phyloP scores from a whole-genome alignment of 2,888 invertebrate species.

The Platerodrilus igneus region DNA sequence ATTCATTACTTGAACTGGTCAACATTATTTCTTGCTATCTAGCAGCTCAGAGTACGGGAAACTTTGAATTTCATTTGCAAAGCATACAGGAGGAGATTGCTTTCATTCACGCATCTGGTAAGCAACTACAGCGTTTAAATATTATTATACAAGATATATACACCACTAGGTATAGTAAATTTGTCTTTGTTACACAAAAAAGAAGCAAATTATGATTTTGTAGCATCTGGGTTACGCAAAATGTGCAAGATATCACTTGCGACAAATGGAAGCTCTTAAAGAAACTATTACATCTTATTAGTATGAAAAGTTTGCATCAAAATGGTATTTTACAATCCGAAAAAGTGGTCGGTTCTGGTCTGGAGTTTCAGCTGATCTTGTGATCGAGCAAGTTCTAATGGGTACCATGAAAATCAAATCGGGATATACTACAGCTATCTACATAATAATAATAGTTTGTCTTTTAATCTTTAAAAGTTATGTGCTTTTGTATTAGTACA shows the following conservation, averaged over 20 bases:
- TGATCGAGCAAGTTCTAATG: conserved; percentile 4
- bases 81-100: too few species aligned
- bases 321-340: conserved; percentile 9
- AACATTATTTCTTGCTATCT: conserved; percentile 7
- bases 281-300: conserved; percentile 5
- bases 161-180: too few species aligned
- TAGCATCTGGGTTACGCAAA: conserved; percentile 6
- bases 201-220: conserved; percentile 1
- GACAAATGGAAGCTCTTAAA: conserved; percentile 9
- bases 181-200: background rate
- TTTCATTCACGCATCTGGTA: too few species aligned
- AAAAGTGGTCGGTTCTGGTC: conserved; percentile 6
- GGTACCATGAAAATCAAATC: conserved; percentile 4
- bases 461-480: too few species aligned
- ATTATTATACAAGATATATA: too few species aligned
- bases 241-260: conserved; percentile 9
- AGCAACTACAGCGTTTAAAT: too few species aligned
- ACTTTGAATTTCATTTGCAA: too few species aligned
- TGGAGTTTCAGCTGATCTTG: conserved; percentile 8
- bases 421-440: conserved; percentile 7
- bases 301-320: conserved; percentile 8
- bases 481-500: too few species aligned
- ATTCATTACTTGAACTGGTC: conserved; percentile 4
- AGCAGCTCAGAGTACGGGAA: conserved; percentile 5
- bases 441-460: too few species aligned